A percentile compares a stretch with the other conserved stretches of the same genome.
These are phyloP conservation scores for Eumaeus atala DNA, from an alignment of 1,140 invertebrate genomes.

Conservation along the genomic window DNA sequence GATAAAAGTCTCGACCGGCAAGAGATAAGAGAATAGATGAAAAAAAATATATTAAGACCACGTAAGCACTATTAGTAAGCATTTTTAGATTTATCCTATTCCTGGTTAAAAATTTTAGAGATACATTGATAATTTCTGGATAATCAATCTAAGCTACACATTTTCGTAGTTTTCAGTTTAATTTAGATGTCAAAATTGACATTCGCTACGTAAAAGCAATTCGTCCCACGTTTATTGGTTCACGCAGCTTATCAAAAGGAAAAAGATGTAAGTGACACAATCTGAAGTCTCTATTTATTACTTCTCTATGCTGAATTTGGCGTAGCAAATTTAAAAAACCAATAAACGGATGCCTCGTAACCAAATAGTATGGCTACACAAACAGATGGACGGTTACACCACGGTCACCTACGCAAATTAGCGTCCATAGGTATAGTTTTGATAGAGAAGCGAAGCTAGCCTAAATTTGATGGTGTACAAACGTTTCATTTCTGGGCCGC, in stretches of 20 bases:
- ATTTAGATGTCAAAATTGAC: conserved; percentile 29
- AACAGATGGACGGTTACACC: no score
- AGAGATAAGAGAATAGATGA: conserved; percentile 47
- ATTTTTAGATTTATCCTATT: conserved; percentile 47
- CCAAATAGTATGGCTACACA: no score
- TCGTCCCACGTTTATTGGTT: conserved; percentile 53
- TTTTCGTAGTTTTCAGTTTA: conserved; percentile 35
- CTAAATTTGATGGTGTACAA: no score
- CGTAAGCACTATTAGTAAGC: conserved; percentile 43
- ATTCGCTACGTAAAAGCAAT: conserved; percentile 42
- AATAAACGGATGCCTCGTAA: no score
- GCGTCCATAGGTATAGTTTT: no score
- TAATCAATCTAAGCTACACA: conserved; percentile 32
- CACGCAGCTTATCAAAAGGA: background rate
- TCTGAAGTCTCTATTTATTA: no score
- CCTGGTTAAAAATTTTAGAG: conserved; percentile 25
- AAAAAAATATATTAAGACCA: conserved; percentile 53
- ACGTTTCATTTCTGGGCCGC: no score
- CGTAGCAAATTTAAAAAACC: no score
- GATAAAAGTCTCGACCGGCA: conserved; percentile 92
- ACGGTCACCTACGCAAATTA: no score
- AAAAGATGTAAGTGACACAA: background rate
- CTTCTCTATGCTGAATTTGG: no score
- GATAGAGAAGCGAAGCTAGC: no score
- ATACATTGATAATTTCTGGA: conserved; percentile 17